These are phyloP conservation scores for Myrmophylax atrothorax DNA, from an alignment of 2,113 vertebrate species.

Conservation along the genomic window DNA sequence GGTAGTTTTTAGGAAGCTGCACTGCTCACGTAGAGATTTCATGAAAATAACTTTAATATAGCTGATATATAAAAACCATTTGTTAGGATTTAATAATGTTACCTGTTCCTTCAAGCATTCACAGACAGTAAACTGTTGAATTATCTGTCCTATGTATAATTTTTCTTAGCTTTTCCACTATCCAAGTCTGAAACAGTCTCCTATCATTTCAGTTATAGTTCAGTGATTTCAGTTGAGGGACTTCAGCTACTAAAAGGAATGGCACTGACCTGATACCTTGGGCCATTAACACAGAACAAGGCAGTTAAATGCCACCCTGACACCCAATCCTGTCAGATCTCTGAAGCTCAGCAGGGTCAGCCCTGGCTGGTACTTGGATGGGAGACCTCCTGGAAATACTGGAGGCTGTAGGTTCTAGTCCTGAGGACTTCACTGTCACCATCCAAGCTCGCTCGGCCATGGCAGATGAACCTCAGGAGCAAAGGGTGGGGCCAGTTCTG, in stretches of 20 bases:
- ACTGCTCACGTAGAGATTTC: background rate
- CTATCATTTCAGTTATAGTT: background rate
- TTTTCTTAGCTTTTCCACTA: background rate
- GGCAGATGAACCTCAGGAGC: too few relatives aligned
- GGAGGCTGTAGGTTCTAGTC: too few relatives aligned
- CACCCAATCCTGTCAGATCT: too few relatives aligned
- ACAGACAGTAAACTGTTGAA: background rate
- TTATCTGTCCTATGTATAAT: background rate
- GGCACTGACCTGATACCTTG: background rate
- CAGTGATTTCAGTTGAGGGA: background rate
- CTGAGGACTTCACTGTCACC: too few relatives aligned
- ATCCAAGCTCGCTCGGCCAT: too few relatives aligned
- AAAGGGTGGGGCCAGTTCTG: too few relatives aligned
- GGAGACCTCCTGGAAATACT: too few relatives aligned
- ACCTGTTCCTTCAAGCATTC: background rate
- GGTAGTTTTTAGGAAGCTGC: background rate
- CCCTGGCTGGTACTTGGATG: too few relatives aligned
- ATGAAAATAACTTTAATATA: background rate
- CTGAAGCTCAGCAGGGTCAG: too few relatives aligned
- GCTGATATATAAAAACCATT: background rate
- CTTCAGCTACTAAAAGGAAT: background rate
- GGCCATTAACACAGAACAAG: background rate
- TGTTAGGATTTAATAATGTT: background rate
- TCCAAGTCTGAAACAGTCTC: background rate
- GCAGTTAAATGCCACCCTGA: too few relatives aligned